A percentile compares a stretch with the other conserved stretches of the same genome.
Evolutionary conservation across 2,113 vertebrate genomes (phyloP).

Genomic region (Todiramphus saurophagus): DNA sequence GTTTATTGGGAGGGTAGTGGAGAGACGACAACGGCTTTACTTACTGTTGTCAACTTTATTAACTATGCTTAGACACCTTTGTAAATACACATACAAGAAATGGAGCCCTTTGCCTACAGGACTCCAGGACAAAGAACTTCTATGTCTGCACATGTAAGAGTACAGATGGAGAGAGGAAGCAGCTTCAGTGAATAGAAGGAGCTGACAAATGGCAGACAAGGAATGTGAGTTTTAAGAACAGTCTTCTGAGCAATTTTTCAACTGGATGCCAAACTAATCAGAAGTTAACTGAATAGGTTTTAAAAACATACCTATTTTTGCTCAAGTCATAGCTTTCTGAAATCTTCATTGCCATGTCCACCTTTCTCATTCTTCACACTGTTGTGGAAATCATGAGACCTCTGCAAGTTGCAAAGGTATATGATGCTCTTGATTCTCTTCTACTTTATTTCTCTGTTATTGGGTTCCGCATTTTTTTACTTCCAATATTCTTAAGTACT

Average conservation of each 20-base stretch:
- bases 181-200: background rate
- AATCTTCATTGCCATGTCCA: background rate
- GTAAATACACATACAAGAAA: background rate
- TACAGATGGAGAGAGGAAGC: background rate
- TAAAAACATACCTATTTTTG: background rate
- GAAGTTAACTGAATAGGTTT: background rate
- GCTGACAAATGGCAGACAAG: background rate
- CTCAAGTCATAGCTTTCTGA: background rate
- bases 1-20: background rate
- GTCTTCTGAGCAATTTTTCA: background rate
- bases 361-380: background rate
- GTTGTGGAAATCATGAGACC: rapidly evolving
- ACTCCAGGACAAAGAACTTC: background rate
- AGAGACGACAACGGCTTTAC: background rate
- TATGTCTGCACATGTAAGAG: background rate
- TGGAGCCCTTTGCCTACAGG: background rate
- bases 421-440: background rate
- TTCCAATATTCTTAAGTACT: background rate
- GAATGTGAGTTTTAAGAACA: background rate
- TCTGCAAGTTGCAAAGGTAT: background rate
- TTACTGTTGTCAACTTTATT: background rate
- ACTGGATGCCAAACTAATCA: background rate
- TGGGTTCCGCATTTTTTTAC: background rate
- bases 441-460: background rate
- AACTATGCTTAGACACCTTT: background rate